These are phyloP conservation scores for Philotrypesis tridentata DNA, from an alignment of 1,140 invertebrate genomes.

Conservation along the genomic window DNA sequence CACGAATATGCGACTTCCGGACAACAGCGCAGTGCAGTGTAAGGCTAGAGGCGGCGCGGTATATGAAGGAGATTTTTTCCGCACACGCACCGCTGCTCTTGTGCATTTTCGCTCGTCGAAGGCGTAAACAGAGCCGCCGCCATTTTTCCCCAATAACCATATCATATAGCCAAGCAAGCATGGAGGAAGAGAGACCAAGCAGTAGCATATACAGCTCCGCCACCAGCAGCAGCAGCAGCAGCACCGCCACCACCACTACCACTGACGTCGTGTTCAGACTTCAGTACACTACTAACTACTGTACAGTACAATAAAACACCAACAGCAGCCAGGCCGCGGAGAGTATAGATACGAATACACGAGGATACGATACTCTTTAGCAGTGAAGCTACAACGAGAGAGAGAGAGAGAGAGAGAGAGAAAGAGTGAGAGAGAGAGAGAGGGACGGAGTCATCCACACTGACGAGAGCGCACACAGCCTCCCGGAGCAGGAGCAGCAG, in stretches of 20 bases:
- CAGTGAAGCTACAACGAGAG: background rate
- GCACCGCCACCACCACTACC: background rate
- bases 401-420: background rate
- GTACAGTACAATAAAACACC: background rate
- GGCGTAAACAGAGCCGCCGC: conserved; percentile 46
- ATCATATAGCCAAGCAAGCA: too few species aligned
- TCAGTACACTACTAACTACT: background rate
- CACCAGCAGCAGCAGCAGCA: background rate
- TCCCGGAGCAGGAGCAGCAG: background rate
- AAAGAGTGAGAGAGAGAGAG: background rate
- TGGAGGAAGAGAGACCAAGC: too few species aligned
- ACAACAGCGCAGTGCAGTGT: background rate
- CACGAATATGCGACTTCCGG: background rate
- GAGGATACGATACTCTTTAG: background rate
- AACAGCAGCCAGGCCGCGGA: background rate
- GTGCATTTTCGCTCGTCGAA: conserved; percentile 24
- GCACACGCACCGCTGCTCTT: background rate
- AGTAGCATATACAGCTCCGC: background rate
- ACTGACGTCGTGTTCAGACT: background rate
- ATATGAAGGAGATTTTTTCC: too few species aligned
- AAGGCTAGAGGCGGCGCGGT: too few species aligned
- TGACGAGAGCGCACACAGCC: background rate
- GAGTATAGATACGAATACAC: background rate
- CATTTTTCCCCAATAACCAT: conserved; percentile 36
- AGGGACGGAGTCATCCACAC: background rate